Percentiles rank a stretch among this genome's conserved stretches.
Conservation (phyloP, 2,888 invertebrate species). For the Eubasilissa splendida region DNA sequence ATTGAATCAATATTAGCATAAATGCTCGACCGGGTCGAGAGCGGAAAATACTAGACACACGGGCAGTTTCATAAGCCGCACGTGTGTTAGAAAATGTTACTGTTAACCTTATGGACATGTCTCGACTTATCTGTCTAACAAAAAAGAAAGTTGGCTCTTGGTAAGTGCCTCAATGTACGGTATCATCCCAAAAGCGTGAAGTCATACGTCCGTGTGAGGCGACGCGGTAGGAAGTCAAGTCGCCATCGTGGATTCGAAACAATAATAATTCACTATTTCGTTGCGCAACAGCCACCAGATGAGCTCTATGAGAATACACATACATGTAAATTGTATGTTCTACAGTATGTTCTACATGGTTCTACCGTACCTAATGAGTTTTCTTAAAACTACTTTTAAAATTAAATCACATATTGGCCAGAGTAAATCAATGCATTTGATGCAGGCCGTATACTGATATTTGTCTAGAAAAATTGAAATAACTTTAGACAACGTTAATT, state of each 20-base stretch:
- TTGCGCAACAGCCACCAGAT: constrained; percentile 10
- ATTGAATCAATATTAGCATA: constrained; percentile 6
- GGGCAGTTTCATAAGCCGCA: background rate
- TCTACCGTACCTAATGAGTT: constrained; percentile 46
- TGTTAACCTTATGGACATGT: constrained; percentile 5
- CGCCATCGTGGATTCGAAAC: constrained; percentile 17
- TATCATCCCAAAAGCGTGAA: constrained; percentile 25
- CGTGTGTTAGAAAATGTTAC: background rate
- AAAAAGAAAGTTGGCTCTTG: constrained; percentile 22
- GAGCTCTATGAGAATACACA: constrained; percentile 2
- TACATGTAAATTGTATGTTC: background rate
- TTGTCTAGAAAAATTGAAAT: constrained; percentile 7
- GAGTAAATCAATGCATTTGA: constrained; percentile 57
- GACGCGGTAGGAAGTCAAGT: constrained; percentile 22
- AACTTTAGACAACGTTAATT: background rate
- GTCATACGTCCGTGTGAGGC: constrained; percentile 14
- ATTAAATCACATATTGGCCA: constrained; percentile 57
- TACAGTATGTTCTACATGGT: constrained; percentile 30
- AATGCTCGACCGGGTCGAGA: constrained; percentile 14
- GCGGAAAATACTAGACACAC: constrained; percentile 11
- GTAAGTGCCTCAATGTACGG: constrained; percentile 1
- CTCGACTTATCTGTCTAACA: background rate
- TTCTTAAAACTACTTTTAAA: constrained; percentile 45
- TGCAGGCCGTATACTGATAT: constrained; percentile 55
- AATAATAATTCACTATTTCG: constrained; percentile 2